Evolutionary conservation across 2,888 invertebrate species (phyloP), one percentile per base, ranked within the genome.

Genomic region (Drosophila buzzatii): DNA sequence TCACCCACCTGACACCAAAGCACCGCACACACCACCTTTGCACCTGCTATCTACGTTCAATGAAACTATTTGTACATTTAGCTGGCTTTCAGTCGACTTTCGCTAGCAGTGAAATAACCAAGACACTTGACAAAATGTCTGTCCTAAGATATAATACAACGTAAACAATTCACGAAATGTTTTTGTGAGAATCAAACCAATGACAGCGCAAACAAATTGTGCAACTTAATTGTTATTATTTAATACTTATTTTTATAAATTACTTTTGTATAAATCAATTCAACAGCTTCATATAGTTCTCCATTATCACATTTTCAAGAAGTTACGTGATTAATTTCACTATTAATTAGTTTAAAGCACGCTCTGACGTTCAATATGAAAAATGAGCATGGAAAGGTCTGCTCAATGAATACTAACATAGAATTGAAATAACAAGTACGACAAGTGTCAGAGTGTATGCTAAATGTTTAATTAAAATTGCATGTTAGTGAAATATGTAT

Each of bases 11-110:
- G 27, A 7, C n/a, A 41, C 47, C 39, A 27, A 16, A 12, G 16
- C 41, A 12, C 3, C 16, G 5, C 10, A 31, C 55, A 12, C 14
- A n/a, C 56, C 31, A 56, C 53, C 49, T 20, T 71, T 35, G 2
- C 18, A 20, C 12, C 20, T 35, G 14, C n/a, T 27, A n/a, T 1
- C 47, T 16, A 27, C 10, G 9, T 47, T 27, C 51, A 51, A 33
- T 18, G 12, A 18, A 51, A 33, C 51, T 33, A 7, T 51, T 33
- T 18, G 3, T 33, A 33, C 7, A 33, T 18, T 64, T 27, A 27
- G 16, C 47, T 47, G 9, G 47, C 47, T 27, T 27, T 67, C 58
- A 72, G 76, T 74, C 61, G 51, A 62, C 9, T 52, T 39, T 63
- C 55, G 23, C 59, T 56, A 57, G 10, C 51, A 69, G 23, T 23